Evolutionary conservation across 2,797 vertebrate genomes (phyloP).

Genomic region (Sus cebifrons): DNA sequence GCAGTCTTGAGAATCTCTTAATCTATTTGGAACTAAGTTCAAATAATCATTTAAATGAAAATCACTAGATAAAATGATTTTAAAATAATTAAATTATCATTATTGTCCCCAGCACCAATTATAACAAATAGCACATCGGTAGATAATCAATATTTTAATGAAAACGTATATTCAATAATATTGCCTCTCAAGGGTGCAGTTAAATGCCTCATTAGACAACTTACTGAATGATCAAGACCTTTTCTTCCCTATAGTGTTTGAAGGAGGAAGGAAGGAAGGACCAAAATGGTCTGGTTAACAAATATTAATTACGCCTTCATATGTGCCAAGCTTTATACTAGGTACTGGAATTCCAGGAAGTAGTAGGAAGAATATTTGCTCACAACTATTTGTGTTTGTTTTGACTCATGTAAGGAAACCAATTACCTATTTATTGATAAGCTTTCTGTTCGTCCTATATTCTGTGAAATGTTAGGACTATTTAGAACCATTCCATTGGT

Average conservation of each 20-base stretch:
- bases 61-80: neutral
- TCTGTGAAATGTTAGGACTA: constrained; percentile 8
- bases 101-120: neutral
- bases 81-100: constrained; percentile 34
- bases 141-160: constrained; percentile 55
- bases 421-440: neutral
- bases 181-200: neutral
- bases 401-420: neutral
- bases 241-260: neutral
- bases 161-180: constrained; percentile 35
- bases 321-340: neutral
- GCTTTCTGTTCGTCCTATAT: constrained; percentile 26
- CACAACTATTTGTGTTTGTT: neutral
- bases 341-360: neutral
- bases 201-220: constrained; percentile 34
- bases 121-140: neutral
- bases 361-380: neutral
- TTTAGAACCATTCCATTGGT: constrained; percentile 13
- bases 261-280: constrained; percentile 9
- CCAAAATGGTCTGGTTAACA: neutral
- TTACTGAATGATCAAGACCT: neutral
- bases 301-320: neutral
- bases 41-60: neutral
- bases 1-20: neutral
- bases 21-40: neutral